Percentiles rank a stretch among this genome's conserved stretches.
These are phyloP conservation scores for Malachius bipustulatus DNA, from an alignment of 2,888 invertebrate genomes.

Conservation along the genomic window DNA sequence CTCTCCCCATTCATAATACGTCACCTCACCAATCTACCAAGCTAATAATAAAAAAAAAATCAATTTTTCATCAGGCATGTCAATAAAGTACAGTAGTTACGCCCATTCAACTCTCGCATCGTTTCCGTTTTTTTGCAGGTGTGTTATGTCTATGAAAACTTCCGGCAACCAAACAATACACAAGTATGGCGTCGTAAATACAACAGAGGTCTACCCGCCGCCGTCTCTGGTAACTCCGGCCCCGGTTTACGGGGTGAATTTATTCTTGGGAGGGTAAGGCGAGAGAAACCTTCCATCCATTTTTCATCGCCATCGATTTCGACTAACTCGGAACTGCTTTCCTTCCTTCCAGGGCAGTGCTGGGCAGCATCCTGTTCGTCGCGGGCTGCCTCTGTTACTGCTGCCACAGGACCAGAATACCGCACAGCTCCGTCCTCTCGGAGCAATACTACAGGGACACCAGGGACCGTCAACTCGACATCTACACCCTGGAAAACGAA, in stretches of 20 bases:
- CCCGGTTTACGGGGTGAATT: constrained; percentile 52
- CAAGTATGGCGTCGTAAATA: constrained; percentile 41
- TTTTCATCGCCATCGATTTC: too few relatives aligned
- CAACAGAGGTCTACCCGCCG: constrained; percentile 27
- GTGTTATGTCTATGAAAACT: constrained; percentile 57
- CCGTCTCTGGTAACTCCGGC: constrained; percentile 32
- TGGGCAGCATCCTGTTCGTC: constrained; percentile 64
- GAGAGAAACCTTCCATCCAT: too few relatives aligned
- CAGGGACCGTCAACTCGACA: constrained; percentile 41
- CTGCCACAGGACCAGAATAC: constrained; percentile 46
- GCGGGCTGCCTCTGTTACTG: constrained; percentile 67
- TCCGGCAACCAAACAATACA: constrained; percentile 47
- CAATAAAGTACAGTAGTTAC: too few relatives aligned
- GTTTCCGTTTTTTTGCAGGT: constrained; percentile 24
- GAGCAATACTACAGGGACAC: too few relatives aligned
- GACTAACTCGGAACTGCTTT: neutral
- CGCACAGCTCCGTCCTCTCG: constrained; percentile 44
- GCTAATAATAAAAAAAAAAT: too few relatives aligned
- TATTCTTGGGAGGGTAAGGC: constrained; percentile 67
- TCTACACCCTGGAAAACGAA: constrained; percentile 44
- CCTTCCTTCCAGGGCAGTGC: constrained; percentile 52
- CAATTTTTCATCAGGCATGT: too few relatives aligned
- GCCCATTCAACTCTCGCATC: too few relatives aligned
- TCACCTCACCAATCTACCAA: too few relatives aligned
- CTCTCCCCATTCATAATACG: too few relatives aligned